These are phyloP conservation scores for Dryomyza anilis DNA, from an alignment of 2,888 invertebrate genomes.

Conservation along the genomic window DNA sequence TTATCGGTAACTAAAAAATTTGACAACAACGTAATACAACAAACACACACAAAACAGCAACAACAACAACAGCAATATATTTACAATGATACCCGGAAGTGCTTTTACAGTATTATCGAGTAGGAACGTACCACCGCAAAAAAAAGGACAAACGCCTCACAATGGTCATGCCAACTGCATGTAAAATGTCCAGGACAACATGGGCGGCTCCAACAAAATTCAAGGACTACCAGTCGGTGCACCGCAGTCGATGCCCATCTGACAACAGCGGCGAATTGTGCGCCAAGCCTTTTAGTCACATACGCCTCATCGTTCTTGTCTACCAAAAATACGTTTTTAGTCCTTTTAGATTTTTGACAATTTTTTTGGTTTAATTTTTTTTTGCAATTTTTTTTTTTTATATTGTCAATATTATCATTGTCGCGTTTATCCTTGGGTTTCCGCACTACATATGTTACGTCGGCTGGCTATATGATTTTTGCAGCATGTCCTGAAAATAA, in stretches of 20 bases:
- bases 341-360: background rate
- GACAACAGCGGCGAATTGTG: too few relatives aligned
- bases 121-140: background rate
- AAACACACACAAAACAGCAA: background rate
- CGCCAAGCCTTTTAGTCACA: background rate
- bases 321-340: too few relatives aligned
- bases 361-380: too few relatives aligned
- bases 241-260: too few relatives aligned
- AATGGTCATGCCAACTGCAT: too few relatives aligned
- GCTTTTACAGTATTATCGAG: conserved; percentile 12
- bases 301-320: background rate
- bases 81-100: conserved; percentile 20
- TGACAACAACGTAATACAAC: background rate
- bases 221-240: too few relatives aligned
- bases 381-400: background rate
- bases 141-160: background rate
- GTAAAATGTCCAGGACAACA: background rate
- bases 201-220: background rate
- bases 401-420: background rate
- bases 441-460: conserved; percentile 11
- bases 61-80: conserved; percentile 1
- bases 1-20: conserved; percentile 40
- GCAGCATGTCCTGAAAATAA: background rate
- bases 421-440: conserved; percentile 7
- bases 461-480: background rate